Conservation (phyloP, 64 coral and sea anemone genomes). For the Pocillopora verrucosa region DNA sequence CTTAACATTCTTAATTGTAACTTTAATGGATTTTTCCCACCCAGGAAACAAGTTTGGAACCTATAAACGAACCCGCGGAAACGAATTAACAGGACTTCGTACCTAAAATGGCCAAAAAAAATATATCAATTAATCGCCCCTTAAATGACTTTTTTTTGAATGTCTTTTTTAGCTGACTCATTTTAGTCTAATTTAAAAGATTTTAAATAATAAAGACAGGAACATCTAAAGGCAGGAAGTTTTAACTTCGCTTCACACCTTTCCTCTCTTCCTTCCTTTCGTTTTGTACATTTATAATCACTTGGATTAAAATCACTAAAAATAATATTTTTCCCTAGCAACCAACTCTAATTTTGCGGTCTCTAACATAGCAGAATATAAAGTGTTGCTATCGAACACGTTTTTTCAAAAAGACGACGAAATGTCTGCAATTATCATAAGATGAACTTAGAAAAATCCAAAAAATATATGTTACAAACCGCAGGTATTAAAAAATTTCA, state of each 20-base stretch:
- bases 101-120: not conserved
- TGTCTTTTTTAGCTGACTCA: not conserved
- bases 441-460: no score
- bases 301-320: not conserved
- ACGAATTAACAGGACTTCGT: not conserved
- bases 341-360: not conserved
- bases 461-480: no score
- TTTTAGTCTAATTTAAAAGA: not conserved
- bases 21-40: no score
- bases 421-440: no score
- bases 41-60: no score
- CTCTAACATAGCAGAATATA: not conserved
- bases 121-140: not conserved
- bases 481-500: no score
- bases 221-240: conserved; percentile 14
- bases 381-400: no score
- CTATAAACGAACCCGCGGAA: no score
- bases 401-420: no score
- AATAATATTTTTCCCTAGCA: not conserved
- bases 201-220: conserved; percentile 6
- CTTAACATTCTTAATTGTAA: no score
- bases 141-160: not conserved
- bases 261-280: not conserved
- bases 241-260: not conserved
- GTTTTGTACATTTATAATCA: not conserved